Base-by-base conservation (phyloP, 2,888 invertebrate genomes). In the Myopa testacea region DNA sequence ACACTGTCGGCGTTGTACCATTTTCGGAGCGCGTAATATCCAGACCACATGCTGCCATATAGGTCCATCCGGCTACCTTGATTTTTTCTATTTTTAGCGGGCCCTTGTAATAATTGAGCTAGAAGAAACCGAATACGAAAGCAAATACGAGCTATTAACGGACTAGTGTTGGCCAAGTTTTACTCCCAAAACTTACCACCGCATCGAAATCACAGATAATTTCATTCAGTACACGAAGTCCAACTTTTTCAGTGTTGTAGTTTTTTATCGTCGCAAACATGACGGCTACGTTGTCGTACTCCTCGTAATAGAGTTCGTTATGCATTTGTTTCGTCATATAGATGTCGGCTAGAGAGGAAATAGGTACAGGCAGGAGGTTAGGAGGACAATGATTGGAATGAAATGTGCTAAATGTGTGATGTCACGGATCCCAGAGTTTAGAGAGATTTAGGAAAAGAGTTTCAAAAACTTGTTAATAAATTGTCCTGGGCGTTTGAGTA, bases 21-120 rank as follows among this genome's bases (percentile, higher is more conserved):
- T 93, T 93, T 80, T 88, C 88, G 78, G 94, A 91, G 73, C 93
- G 91, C 50, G 92, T 93, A 0, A 95, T 93, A 83, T 95, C 94
- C 70, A 98, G 90, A 0, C 98, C 98, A 85, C 96, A 96, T 1
- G 98, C 98, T 3, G 98, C 98, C 98, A 98, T 98, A 85, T 98
- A 98, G 0, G 98, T 98, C 92, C 96, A 96, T 79, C 97, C 97
- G 69, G 98, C 97, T 76, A 98, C 95, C 91, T 98, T 98, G 55
- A 98, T 98, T 90, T 98, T 98, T 89, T 99, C 98, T 10, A 99
- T 94, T 83, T 94, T 92, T 78, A 92, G 90, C 73, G 93, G 90
- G 0, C 91, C 85, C 16, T 84, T 85, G 68, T 92, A 92, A 4
- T 91, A 90, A 65, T 93, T 92, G 5, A 96, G 90, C 77, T 96